These are phyloP conservation scores for Panulirus ornatus DNA, from an alignment of 1,140 invertebrate species.

Conservation along the genomic window DNA sequence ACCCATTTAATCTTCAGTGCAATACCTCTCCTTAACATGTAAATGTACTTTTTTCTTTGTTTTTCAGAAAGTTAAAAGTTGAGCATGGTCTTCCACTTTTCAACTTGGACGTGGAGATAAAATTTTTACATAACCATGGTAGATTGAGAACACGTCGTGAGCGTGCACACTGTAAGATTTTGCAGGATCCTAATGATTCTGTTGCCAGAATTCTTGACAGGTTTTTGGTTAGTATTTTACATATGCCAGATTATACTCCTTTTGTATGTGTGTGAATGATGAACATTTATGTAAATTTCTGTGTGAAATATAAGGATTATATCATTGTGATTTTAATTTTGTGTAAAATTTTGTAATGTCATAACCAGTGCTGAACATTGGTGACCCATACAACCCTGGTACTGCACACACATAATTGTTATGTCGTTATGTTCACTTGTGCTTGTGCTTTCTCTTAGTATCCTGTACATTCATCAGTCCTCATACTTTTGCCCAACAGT, in stretches of 20 bases:
- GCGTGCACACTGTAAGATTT: background rate
- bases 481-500: too few species aligned
- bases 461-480: background rate
- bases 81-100: constrained; percentile 81
- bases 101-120: constrained; percentile 80
- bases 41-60: background rate
- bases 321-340: background rate
- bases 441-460: background rate
- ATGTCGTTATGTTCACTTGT: background rate
- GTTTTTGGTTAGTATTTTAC: constrained; percentile 40
- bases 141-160: constrained; percentile 74
- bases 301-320: background rate
- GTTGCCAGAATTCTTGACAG: constrained; percentile 35
- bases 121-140: constrained; percentile 21
- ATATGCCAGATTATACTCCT: background rate
- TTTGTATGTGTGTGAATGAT: constrained; percentile 6
- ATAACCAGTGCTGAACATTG: background rate
- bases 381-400: background rate
- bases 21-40: too few species aligned
- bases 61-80: constrained; percentile 81
- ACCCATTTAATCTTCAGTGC: background rate
- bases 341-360: background rate
- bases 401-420: background rate
- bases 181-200: background rate
- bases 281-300: background rate